Evolutionary conservation across 2,888 invertebrate genomes (phyloP), one percentile per base, ranked within the genome.

Genomic region (Drosophila tripunctata): DNA sequence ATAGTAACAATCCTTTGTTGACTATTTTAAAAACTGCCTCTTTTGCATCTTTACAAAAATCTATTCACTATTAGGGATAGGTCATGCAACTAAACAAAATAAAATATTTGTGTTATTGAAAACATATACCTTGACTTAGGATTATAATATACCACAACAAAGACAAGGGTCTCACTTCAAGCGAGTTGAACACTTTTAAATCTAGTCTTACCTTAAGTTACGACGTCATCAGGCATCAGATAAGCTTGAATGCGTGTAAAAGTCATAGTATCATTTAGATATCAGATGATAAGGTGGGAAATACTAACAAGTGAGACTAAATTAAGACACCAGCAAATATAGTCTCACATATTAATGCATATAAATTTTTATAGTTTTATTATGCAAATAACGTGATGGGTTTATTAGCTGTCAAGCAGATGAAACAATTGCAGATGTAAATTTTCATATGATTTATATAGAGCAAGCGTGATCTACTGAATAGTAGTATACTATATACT

Each of bases 341-440:
- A 50, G 57, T 10, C 17, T 22, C 5, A 7, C 12, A 7, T 5
- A 19, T 15, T 41, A 56, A 43, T 33, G 24, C n/a, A n/a, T n/a
- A n/a, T n/a, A n/a, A n/a, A n/a, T n/a, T n/a, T 14, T 38, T 12
- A 31, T 12, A 5, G 48, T 12, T 72, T 50, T 36, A 61, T 51
- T 66, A 56, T 54, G 62, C 55, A 69, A 73, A 73, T 63, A 48
- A 19, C n/a, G 33, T n/a, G 36, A 45, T 27, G 14, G 38, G 27
- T 51, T 72, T 64, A 67, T 33, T 43, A 31, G n/a, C 8, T 50
- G 43, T 50, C 54, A 51, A 41, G 40, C 40, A 40, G 38, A 60
- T 62, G 30, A 55, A n/a, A 45, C 12, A 19, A 10, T 27, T 4
- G 8, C 14, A 47, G 22, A 44, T 33, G 4, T 41, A 51, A 48